A percentile compares a stretch with the other conserved stretches of the same genome.
phyloP scores from a whole-genome alignment of 2,888 invertebrate genomes.

The Scrobipalpa atriplicella region DNA sequence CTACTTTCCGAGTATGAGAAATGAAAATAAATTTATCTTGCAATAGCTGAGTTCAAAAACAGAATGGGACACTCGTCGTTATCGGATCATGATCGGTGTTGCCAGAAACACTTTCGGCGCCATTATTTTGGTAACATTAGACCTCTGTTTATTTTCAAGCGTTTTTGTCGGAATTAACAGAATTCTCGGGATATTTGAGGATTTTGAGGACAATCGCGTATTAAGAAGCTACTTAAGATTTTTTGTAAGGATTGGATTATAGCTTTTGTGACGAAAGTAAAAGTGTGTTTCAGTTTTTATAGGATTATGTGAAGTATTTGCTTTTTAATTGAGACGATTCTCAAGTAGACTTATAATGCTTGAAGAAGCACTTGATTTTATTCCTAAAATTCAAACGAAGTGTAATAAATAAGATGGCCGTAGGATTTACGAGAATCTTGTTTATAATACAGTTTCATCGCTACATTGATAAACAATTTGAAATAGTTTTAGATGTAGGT shows the following conservation, averaged over 20 bases:
- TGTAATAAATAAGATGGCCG: too few relatives aligned
- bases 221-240: constrained; percentile 18
- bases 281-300: constrained; percentile 25
- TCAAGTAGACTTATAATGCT: neutral
- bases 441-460: too few relatives aligned
- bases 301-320: neutral
- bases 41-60: constrained; percentile 9
- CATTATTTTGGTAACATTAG: constrained; percentile 58
- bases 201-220: constrained; percentile 35
- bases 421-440: too few relatives aligned
- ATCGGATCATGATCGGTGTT: constrained; percentile 56
- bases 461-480: too few relatives aligned
- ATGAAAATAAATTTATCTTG: too few relatives aligned
- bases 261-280: constrained; percentile 33
- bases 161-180: constrained; percentile 38
- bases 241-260: constrained; percentile 36
- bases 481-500: too few relatives aligned
- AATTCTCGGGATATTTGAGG: constrained; percentile 31
- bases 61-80: constrained; percentile 34
- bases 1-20: too few relatives aligned
- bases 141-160: constrained; percentile 43
- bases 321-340: constrained; percentile 5
- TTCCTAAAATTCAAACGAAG: neutral
- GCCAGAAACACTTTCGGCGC: constrained; percentile 57
- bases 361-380: constrained; percentile 17